Base-by-base conservation (phyloP, 2,113 vertebrate species). In the Centropus bengalensis region DNA sequence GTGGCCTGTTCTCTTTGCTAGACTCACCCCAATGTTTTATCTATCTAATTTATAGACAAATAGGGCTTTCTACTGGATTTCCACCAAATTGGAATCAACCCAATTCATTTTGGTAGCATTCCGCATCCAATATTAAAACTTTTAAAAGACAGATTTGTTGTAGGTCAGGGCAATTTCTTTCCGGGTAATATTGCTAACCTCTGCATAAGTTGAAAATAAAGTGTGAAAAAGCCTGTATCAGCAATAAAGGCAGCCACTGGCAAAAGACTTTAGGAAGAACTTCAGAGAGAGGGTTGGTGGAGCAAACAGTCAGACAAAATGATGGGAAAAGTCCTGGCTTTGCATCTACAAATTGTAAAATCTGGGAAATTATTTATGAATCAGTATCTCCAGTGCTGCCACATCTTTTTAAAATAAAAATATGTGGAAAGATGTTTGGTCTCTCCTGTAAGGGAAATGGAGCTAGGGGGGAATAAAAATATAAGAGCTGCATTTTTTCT, bases 131-230 rank as follows among this genome's bases (percentile, higher is more conserved):
- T 56, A 71, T 54, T 49, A 44, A 84, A 91, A 89, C 30, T 81
- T 92, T 63, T n/a, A 60, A 89, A 88, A 79, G 49, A n/a, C 38
- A 51, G 82, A 82, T 92, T 93, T 87, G 56, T 87, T 78, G 81
- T 22, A 82, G 40, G 49, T 84, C 88, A 79, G 81, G 45, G 56
- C 36, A 66, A 32, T 82, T 92, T 82, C 59, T 94, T 71, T 28
- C 74, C 23, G 49, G 58, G 73, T 60, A 89, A 87, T 95, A 88
- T 91, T 93, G 95, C 94, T 91, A 93, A 94, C 54, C 40, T 78
- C 74, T 93, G 89, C 80, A 54, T 73, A 76, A 86, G 36, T 73
- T 66, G 89, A 88, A 95, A 95, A 94, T 71, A 68, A 92, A 89
- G 63, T 68, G 14, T 49, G 24, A 28, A 81, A 87, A 58, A 68